Evolutionary conservation across 2,888 invertebrate species (phyloP).

Genomic region (Trichopria drosophilae): DNA sequence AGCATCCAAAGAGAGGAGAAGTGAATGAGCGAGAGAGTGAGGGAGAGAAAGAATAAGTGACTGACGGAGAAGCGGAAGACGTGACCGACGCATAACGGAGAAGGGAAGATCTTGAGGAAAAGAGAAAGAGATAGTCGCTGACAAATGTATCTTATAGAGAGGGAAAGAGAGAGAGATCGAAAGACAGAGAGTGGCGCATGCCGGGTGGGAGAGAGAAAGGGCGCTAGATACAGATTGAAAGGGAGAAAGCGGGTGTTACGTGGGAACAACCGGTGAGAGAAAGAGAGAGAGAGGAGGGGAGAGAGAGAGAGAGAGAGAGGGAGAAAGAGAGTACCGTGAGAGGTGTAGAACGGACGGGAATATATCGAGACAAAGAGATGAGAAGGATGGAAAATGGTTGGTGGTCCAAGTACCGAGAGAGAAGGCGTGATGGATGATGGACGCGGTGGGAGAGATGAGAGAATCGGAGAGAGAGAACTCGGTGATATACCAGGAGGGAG

Average conservation of each 20-base stretch:
- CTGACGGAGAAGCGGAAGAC: constrained; percentile 7
- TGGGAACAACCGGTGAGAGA: neutral
- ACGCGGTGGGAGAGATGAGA: constrained; percentile 23
- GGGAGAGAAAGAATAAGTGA: constrained; percentile 13
- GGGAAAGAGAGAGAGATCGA: too few species aligned
- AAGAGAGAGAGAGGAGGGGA: too few species aligned
- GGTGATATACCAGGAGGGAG: constrained; percentile 4
- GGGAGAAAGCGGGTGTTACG: constrained; percentile 21
- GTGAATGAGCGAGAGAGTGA: constrained; percentile 20
- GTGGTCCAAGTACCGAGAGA: neutral
- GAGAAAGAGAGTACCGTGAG: constrained; percentile 11
- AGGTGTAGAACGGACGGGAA: neutral
- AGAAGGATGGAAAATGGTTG: too few species aligned
- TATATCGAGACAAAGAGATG: too few species aligned
- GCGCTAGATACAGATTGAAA: constrained; percentile 14
- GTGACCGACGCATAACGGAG: constrained; percentile 15
- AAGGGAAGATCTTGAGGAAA: constrained; percentile 22
- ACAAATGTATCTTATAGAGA: neutral
- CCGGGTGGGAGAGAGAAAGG: constrained; percentile 1
- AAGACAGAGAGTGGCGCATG: neutral
- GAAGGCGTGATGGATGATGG: constrained; percentile 12
- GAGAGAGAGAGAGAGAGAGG: constrained; percentile 8
- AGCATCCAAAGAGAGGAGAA: constrained; percentile 22
- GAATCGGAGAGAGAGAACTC: constrained; percentile 27
- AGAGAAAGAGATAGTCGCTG: constrained; percentile 13